phyloP scores from a whole-genome alignment of 2,888 invertebrate genomes.

The Phrixothrix hirtus region DNA sequence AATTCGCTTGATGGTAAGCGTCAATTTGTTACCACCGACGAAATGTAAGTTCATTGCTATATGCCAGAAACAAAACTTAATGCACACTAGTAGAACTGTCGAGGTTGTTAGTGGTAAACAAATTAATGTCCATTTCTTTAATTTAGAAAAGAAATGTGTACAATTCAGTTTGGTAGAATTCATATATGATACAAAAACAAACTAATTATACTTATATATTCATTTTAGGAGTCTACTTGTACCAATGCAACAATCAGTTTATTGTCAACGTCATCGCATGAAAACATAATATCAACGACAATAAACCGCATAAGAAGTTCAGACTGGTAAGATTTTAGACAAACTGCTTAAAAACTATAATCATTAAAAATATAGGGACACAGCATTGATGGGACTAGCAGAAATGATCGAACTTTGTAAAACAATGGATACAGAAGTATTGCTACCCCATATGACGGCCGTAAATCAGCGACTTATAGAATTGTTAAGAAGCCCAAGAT shows the following conservation, averaged over 20 bases:
- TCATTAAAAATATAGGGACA: conserved; percentile 40
- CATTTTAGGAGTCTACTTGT: not conserved
- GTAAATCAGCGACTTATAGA: conserved; percentile 54
- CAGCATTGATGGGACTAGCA: conserved; percentile 49
- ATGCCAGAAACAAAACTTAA: too few species aligned
- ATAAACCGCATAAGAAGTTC: conserved; percentile 41
- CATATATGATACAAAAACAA: too few species aligned
- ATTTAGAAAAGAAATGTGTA: too few species aligned
- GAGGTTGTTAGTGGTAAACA: too few species aligned
- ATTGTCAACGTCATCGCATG: conserved; percentile 19
- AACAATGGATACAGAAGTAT: conserved; percentile 39
- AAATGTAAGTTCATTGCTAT: too few species aligned
- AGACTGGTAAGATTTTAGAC: conserved; percentile 42
- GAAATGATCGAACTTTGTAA: conserved; percentile 50
- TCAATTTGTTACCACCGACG: too few species aligned
- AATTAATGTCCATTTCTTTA: too few species aligned
- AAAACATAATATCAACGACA: conserved; percentile 33
- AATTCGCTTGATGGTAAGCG: too few species aligned
- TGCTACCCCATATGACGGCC: conserved; percentile 50
- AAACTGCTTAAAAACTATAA: not conserved
- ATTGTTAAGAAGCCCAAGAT: conserved; percentile 52
- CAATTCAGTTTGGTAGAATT: too few species aligned
- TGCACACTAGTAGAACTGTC: too few species aligned
- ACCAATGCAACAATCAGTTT: conserved; percentile 14
- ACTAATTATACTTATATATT: too few species aligned